These are phyloP conservation scores for Rhegmatorhina hoffmannsi DNA, from an alignment of 2,113 vertebrate genomes.

Conservation along the genomic window DNA sequence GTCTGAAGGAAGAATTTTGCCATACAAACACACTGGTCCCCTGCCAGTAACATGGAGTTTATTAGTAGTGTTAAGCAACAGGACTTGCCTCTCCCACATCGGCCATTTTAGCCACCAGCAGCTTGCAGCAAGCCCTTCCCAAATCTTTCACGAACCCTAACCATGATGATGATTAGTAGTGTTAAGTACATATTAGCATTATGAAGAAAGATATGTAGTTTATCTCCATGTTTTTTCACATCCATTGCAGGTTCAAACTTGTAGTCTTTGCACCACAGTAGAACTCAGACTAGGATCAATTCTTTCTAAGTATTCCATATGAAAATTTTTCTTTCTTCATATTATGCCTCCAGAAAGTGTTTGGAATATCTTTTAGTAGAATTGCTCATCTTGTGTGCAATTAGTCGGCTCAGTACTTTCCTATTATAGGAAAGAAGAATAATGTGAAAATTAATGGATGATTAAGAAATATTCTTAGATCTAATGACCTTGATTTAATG, in stretches of 20 bases:
- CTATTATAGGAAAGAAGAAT: constrained; percentile 31
- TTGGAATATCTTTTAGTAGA: neutral
- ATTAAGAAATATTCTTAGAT: constrained; percentile 20
- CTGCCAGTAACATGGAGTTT: accelerated
- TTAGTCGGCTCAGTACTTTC: constrained; percentile 3
- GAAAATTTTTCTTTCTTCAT: neutral
- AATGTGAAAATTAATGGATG: constrained; percentile 34
- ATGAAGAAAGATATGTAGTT: neutral
- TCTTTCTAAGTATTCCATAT: neutral
- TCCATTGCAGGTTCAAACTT: neutral
- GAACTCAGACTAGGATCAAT: neutral
- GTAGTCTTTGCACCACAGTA: neutral
- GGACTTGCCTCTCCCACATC: no score
- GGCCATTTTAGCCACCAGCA: no score
- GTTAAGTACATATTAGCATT: neutral
- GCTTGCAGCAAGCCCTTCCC: no score
- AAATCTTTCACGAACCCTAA: no score
- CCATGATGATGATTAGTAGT: neutral
- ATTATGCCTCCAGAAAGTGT: neutral
- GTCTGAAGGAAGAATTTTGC: neutral
- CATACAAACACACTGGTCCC: accelerated
- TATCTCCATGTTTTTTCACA: neutral
- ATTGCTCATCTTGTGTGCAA: neutral
- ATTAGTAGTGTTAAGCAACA: neutral
- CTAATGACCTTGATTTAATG: constrained; percentile 47